Base-by-base conservation (phyloP, 2,888 invertebrate species). In the Polymixis lichenea region DNA sequence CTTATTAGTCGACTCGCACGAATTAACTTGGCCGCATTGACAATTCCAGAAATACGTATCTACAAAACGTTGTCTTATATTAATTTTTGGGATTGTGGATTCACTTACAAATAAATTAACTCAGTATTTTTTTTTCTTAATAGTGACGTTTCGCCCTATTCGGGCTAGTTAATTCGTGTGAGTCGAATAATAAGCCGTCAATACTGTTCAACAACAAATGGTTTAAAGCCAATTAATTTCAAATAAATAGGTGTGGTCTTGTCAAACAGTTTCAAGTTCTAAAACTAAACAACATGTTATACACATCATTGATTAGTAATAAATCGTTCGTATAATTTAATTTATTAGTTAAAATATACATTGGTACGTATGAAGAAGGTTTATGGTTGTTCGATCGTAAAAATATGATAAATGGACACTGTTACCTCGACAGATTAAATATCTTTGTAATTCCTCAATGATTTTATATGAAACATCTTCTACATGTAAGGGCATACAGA, bases 261-360 rank as follows among this genome's bases (percentile, higher is more conserved):
- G 60, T 80, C 69, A 78, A 75, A 76, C 69, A 74, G 49, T 72
- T 78, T 78, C 69, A 62, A 68, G 62, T 82, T 76, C 38, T 78
- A n/a, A 72, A 75, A 76, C 58, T 9, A 78, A 75, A 73, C 61
- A 77, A 77, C 60, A 72, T 61, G 61, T 73, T 75, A 55, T 67
- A 83, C 51, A 51, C 67, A 62, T 75, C 75, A 86, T 86, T 86
- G 75, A 79, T 78, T 70, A 70, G 66, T 32, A 51, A 85, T 83
- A 82, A 82, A 83, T 83, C 61, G 64, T 74, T 73, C 61, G 51
- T 76, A 76, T 78, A 86, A 77, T 77, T 68, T 84, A 78, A 86
- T 84, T 82, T 86, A 80, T 83, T 83, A 72, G 53, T 60, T 64
- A 77, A 72, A 74, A 66, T 77, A 78, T 80, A 80, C 61, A 64